Evolutionary conservation across 2,888 invertebrate species (phyloP), one percentile per base, ranked within the genome.

Genomic region (Linnaemya tessellans): DNA sequence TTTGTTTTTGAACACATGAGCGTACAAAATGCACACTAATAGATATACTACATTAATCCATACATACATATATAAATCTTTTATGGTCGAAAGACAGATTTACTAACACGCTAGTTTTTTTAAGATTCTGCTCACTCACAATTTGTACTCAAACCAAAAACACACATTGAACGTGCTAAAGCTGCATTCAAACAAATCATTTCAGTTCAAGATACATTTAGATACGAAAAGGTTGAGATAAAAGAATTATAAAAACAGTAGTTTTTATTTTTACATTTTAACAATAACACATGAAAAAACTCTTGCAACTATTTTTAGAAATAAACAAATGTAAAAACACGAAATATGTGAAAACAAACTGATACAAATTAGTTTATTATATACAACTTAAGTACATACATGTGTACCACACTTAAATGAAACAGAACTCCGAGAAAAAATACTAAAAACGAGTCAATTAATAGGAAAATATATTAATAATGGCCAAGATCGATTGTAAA

Each of bases 401-500:
- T n/a, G n/a, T n/a, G n/a, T n/a, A n/a, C n/a, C n/a, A 30, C 30
- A 30, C 30, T 3, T 38, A 41, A 43, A 56, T 65, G 38, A 38
- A 67, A n/a, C 60, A 65, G 22, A 13, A 38, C 41, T 18, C 49
- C 1, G 15, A 49, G 58, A 3, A 68, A 41, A 13, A 65, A 62
- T 15, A 77, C 49, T 18, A n/a, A 10, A 58, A 25, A 75, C 35
- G 18, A 58, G 41, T 46, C 15, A 11, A 60, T 56, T 18, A n/a
- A 43, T 22, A 25, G 4, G 2, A 18, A 20, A 51, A 11, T 13
- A 15, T 30, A 18, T 35, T 20, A 15, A 87, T 62, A 80, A 90
- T 89, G 91, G 88, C 88, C 60, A 88, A 89, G 35, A 87, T 90
- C 35, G 91, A 91, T 84, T 91, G 91, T 60, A 90, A 91, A 87